These are phyloP conservation scores for Dermochelys coriacea DNA, from an alignment of 2,797 vertebrate species.

Conservation along the genomic window DNA sequence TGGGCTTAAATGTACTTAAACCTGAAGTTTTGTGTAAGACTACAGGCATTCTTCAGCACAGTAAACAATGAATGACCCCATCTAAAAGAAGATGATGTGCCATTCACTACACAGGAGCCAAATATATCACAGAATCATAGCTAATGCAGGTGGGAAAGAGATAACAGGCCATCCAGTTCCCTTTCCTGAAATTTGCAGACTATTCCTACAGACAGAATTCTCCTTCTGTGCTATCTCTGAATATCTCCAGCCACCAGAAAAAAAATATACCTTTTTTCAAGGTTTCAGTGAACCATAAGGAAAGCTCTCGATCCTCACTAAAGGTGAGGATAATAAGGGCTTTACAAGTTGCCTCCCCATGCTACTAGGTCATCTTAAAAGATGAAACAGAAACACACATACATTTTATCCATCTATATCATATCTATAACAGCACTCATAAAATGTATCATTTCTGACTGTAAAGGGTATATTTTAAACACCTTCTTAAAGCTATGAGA, in stretches of 20 bases:
- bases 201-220: not conserved
- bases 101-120: not conserved
- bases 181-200: too few species aligned
- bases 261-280: fast-evolving
- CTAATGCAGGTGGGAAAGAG: not conserved
- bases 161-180: fast-evolving
- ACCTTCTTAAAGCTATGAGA: not conserved
- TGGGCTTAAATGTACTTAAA: not conserved
- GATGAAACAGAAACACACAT: not conserved
- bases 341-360: not conserved
- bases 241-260: fast-evolving
- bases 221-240: not conserved
- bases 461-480: not conserved
- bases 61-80: fast-evolving
- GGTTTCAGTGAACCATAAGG: not conserved
- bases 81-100: fast-evolving
- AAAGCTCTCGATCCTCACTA: not conserved
- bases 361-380: not conserved
- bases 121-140: fast-evolving
- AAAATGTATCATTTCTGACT: not conserved
- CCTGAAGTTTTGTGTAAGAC: not conserved
- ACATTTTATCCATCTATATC: fast-evolving
- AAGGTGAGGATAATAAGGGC: not conserved
- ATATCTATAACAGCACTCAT: fast-evolving
- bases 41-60: not conserved